A percentile compares a stretch with the other conserved stretches of the same genome.
phyloP scores from a whole-genome alignment of 2,113 vertebrate genomes.

The Oncorhynchus nerka region DNA sequence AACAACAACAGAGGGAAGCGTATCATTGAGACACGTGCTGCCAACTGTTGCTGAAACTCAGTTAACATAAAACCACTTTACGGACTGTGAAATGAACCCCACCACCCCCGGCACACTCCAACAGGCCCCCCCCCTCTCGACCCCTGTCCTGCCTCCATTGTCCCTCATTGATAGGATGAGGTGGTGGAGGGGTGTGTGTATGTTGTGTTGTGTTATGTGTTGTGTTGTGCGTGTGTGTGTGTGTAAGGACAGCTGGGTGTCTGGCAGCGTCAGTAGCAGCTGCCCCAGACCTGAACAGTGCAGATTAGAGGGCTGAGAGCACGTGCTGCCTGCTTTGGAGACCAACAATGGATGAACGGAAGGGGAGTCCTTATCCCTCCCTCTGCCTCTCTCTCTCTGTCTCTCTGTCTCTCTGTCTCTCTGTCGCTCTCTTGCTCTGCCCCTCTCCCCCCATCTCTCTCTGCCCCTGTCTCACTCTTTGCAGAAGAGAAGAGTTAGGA shows the following conservation, averaged over 20 bases:
- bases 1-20: slow-evolving; percentile 63
- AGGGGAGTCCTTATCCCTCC: slow-evolving; percentile 58
- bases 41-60: slow-evolving; percentile 90
- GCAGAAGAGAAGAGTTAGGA: background rate
- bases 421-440: slow-evolving; percentile 60
- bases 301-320: slow-evolving; percentile 72
- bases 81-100: slow-evolving; percentile 42
- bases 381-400: slow-evolving; percentile 62
- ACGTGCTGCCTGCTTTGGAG: slow-evolving; percentile 81
- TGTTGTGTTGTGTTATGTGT: slow-evolving; percentile 19
- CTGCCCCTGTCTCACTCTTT: slow-evolving; percentile 50
- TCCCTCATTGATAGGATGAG: slow-evolving; percentile 61
- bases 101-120: slow-evolving; percentile 62
- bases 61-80: slow-evolving; percentile 67
- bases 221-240: slow-evolving; percentile 60
- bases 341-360: slow-evolving; percentile 82
- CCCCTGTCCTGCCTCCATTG: slow-evolving; percentile 67
- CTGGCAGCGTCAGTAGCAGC: slow-evolving; percentile 87
- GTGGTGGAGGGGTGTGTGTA: slow-evolving; percentile 60
- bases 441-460: slow-evolving; percentile 31
- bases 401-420: slow-evolving; percentile 36
- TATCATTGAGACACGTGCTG: slow-evolving; percentile 83
- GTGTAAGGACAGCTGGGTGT: slow-evolving; percentile 87
- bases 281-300: slow-evolving; percentile 80
- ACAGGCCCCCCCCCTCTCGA: slow-evolving; percentile 45